Conservation (phyloP, 2,888 invertebrate species). For the Ectobius pallidus region DNA sequence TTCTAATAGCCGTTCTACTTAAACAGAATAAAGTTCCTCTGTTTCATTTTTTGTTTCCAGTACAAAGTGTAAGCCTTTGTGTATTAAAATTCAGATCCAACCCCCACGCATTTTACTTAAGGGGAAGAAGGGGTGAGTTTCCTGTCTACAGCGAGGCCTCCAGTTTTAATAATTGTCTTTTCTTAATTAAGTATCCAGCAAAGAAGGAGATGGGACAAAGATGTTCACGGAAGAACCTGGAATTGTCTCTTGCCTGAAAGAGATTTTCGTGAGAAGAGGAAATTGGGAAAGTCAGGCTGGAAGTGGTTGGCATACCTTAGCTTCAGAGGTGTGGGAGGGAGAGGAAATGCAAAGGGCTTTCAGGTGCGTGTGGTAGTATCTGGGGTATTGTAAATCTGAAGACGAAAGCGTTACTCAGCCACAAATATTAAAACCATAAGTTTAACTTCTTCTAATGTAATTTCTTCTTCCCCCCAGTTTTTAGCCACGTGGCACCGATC, state of each 20-base stretch:
- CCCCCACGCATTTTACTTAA: no score
- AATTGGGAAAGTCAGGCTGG: conserved; percentile 10
- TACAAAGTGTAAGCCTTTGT: conserved; percentile 15
- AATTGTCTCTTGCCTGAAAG: conserved; percentile 17
- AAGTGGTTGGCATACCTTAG: not conserved
- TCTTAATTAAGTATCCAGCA: conserved; percentile 22
- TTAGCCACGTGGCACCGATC: no score
- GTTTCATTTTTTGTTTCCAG: no score
- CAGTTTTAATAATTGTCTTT: conserved; percentile 27
- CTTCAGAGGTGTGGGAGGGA: not conserved
- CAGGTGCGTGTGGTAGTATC: not conserved
- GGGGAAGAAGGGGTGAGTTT: not conserved
- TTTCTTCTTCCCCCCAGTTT: no score
- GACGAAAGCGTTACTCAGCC: not conserved
- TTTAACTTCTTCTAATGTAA: no score
- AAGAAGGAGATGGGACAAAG: not conserved
- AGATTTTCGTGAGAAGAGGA: conserved; percentile 12
- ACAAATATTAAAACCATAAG: no score
- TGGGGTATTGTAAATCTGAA: not conserved
- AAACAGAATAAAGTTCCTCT: no score
- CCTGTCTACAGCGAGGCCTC: not conserved
- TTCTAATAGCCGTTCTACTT: no score
- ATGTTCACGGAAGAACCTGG: conserved; percentile 10
- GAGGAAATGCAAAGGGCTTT: not conserved
- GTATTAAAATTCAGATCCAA: not conserved